Evolutionary conservation across 2,797 vertebrate genomes (phyloP), one percentile per base, ranked within the genome.

Genomic region (Cheirogaleus major): DNA sequence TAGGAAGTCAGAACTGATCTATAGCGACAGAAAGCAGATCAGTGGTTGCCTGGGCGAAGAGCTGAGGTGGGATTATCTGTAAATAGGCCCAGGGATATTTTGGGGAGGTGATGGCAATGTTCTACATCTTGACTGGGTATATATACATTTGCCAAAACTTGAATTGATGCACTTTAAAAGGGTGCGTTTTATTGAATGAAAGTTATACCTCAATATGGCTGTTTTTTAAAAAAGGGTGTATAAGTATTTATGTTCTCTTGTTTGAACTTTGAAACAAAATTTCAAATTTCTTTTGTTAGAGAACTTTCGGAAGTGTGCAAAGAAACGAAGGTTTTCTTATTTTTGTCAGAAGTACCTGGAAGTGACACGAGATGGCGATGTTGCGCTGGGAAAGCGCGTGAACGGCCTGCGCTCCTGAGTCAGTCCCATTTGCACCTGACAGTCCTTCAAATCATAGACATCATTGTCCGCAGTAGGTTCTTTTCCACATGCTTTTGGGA

Each of bases 351-450:
- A 92, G 61, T 93, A 72, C 7, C 38, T 41, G 30, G 59, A 52
- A 80, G 11, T 70, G 41, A 91, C 97, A 90, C 94, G 55, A 93
- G 97, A 43, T 96, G 97, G 97, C 76, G 9, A 10, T 50, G 59
- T 73, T 75, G 50, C 87, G 23, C 65, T 76, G 86, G 14, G 89
- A 86, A 89, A 43, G 85, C 18, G 15, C 32, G 2, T 13, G 1
- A 8, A 1, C 17, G 2, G 12, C 18, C n/a, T 12, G 30, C 12
- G 27, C 41, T 17, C 2, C 86, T 43, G 22, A 35, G 2, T 67
- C 7, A 25, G 8, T 10, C 7, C 10, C 20, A 17, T 6, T 48
- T 48, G 67, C 30, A 7, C 43, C n/a, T 14, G 41, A 17, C 6
- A 3, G 25, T n/a, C 38, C 10, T 6, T 14, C 0, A 18, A 23